Evolutionary conservation across 1,140 invertebrate species (phyloP).

Genomic region (Triops cancriformis): DNA sequence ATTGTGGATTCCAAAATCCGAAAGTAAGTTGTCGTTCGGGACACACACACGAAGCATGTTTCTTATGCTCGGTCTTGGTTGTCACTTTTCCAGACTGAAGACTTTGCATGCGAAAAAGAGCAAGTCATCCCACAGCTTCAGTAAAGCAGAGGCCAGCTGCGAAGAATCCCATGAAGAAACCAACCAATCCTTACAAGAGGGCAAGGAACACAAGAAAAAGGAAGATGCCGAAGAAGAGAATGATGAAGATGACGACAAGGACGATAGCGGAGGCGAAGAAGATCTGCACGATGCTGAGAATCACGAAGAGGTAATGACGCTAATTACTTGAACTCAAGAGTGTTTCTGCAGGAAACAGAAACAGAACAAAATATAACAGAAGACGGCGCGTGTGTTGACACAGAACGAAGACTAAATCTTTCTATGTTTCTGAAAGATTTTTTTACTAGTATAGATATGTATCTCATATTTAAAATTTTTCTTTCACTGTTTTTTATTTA

Average conservation of each 20-base stretch:
- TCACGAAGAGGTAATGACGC: constrained; percentile 43
- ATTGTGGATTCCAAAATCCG: constrained; percentile 77
- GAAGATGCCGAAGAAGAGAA: constrained; percentile 30
- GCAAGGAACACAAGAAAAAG: constrained; percentile 46
- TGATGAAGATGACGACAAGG: constrained; percentile 34
- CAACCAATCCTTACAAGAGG: constrained; percentile 44
- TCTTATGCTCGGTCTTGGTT: background rate
- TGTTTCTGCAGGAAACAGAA: constrained; percentile 41
- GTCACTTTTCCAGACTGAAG: constrained; percentile 46
- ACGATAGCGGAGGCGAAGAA: constrained; percentile 33
- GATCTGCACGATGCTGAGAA: constrained; percentile 40
- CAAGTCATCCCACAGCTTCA: constrained; percentile 20
- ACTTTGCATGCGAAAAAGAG: constrained; percentile 62
- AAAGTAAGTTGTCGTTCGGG: constrained; percentile 52
- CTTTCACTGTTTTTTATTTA: too few species aligned
- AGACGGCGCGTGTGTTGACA: too few species aligned
- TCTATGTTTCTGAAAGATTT: too few species aligned
- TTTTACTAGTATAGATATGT: too few species aligned
- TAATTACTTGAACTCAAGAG: background rate
- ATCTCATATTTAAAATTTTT: too few species aligned
- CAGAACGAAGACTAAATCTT: too few species aligned
- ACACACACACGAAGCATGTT: background rate
- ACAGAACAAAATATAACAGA: too few species aligned
- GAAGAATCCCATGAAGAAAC: constrained; percentile 28
- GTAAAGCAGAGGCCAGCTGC: background rate